Conservation (phyloP, 2,797 vertebrate genomes). For the Petrocephalus schoutedeni region DNA sequence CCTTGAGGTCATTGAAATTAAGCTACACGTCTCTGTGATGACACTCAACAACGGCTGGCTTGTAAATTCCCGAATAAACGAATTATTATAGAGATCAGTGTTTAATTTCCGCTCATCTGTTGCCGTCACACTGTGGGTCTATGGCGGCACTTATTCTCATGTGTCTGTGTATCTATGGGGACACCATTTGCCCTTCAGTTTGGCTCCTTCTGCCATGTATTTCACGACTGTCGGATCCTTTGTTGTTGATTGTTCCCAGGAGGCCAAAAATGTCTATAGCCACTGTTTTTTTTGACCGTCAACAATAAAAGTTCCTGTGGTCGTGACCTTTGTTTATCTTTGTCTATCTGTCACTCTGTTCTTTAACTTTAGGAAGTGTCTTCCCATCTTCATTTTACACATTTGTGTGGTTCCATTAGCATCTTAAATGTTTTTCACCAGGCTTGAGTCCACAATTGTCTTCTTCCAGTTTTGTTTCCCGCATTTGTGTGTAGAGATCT, state of each 20-base stretch:
- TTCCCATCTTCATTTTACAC: not conserved
- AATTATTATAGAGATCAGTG: not conserved
- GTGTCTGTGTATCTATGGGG: not conserved
- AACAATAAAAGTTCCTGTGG: not conserved
- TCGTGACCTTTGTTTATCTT: not conserved
- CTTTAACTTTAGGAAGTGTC: not conserved
- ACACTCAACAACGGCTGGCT: not conserved
- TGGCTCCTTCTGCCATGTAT: not conserved
- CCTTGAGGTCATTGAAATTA: not conserved
- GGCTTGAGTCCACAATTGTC: not conserved
- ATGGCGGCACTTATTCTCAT: not conserved
- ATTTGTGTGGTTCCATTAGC: not conserved
- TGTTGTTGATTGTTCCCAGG: not conserved
- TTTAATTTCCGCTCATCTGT: slow-evolving; percentile 1
- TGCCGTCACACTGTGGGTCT: not conserved
- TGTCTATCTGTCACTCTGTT: not conserved
- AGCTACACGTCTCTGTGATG: not conserved
- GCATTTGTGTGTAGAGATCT: not conserved
- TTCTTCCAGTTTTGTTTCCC: not conserved
- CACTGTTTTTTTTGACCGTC: not conserved
- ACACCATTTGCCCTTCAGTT: not conserved
- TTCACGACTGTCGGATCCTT: not conserved
- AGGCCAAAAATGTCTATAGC: not conserved
- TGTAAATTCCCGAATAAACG: not conserved
- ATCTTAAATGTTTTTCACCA: not conserved